These are phyloP conservation scores for Plumapathes pennacea DNA, from an alignment of 92 coral and sea anemone genomes.

Conservation along the genomic window DNA sequence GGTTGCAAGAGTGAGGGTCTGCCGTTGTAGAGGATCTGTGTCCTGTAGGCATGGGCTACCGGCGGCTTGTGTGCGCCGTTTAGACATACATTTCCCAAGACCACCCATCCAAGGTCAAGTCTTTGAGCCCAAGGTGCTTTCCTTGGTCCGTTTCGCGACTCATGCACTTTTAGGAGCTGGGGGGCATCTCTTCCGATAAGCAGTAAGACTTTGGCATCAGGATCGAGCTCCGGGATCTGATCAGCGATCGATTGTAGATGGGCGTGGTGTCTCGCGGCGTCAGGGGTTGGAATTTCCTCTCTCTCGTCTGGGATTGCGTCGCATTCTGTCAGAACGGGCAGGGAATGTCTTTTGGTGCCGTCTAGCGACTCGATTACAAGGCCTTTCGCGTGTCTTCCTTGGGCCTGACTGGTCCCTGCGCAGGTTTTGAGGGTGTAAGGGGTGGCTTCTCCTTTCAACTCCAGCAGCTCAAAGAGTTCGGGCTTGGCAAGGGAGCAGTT, in stretches of 20 bases:
- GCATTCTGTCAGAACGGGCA: constrained; percentile 18
- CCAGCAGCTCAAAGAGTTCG: constrained; percentile 2
- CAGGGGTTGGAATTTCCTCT: constrained; percentile 29
- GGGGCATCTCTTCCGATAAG: constrained; percentile 48
- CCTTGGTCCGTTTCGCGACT: constrained; percentile 33
- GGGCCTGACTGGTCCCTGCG: neutral
- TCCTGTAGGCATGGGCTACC: constrained; percentile 7
- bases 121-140: constrained; percentile 29
- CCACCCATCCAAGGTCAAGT: constrained; percentile 37
- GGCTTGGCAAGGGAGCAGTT: constrained; percentile 21
- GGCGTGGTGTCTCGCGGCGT: constrained; percentile 19
- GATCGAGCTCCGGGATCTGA: constrained; percentile 20
- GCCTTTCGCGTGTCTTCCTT: constrained; percentile 13
- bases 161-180: constrained; percentile 46
- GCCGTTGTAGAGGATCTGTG: constrained; percentile 36
- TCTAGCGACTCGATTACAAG: constrained; percentile 29
- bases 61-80: constrained; percentile 37
- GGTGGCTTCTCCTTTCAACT: constrained; percentile 2
- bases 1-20: constrained; percentile 34
- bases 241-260: constrained; percentile 16
- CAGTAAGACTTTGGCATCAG: constrained; percentile 22
- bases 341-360: constrained; percentile 2
- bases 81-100: constrained; percentile 26
- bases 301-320: constrained; percentile 18
- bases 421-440: constrained; percentile 17